Percentiles rank a stretch among this genome's conserved stretches.
phyloP scores from a whole-genome alignment of 2,888 invertebrate species.

The Helicoverpa assulta region DNA sequence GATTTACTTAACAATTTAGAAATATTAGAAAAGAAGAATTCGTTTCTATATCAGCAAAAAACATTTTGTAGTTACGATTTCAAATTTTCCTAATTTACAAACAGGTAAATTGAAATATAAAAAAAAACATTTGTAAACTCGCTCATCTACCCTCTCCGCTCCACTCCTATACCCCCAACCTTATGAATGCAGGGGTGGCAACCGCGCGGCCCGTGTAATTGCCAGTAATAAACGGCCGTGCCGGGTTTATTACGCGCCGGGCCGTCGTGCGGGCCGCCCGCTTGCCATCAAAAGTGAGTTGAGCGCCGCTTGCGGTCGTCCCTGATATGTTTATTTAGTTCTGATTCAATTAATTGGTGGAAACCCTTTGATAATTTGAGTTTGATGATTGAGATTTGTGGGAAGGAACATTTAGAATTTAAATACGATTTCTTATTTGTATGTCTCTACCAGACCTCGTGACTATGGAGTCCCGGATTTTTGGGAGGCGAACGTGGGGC shows the following conservation, averaged over 20 bases:
- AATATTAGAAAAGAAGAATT: too few relatives aligned
- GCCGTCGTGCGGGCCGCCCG: constrained; percentile 57
- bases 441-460: too few relatives aligned
- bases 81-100: too few relatives aligned
- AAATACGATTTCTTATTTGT: neutral
- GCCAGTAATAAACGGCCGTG: constrained; percentile 72
- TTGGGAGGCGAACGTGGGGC: too few relatives aligned
- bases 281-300: constrained; percentile 69
- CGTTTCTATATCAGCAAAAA: too few relatives aligned
- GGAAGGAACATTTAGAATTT: neutral
- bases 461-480: too few relatives aligned
- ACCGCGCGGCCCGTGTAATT: constrained; percentile 70
- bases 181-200: constrained; percentile 80
- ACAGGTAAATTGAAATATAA: neutral
- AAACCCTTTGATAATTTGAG: constrained; percentile 56
- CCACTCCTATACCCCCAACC: constrained; percentile 43
- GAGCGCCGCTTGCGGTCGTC: constrained; percentile 51
- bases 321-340: constrained; percentile 60
- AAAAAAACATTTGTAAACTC: neutral
- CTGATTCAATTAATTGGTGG: constrained; percentile 61
- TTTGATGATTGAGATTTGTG: constrained; percentile 42
- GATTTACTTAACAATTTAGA: too few relatives aligned
- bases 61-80: too few relatives aligned
- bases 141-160: constrained; percentile 53
- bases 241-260: constrained; percentile 68